These are phyloP conservation scores for Agriopis marginaria DNA, from an alignment of 2,888 invertebrate species.

Conservation along the genomic window DNA sequence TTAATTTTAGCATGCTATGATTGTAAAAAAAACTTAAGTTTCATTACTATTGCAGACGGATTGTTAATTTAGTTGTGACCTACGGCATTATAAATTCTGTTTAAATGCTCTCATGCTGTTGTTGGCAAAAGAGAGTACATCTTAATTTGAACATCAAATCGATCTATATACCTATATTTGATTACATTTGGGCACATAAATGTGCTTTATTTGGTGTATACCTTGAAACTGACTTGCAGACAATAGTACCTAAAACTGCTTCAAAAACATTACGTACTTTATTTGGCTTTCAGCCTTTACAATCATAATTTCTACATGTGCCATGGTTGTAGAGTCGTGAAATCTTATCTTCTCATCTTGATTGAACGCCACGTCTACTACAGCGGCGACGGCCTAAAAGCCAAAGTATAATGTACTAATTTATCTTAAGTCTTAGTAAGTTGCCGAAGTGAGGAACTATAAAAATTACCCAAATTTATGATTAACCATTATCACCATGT, in stretches of 20 bases:
- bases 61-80: slow-evolving; percentile 41
- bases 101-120: neutral
- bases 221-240: neutral
- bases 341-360: neutral
- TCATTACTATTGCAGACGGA: slow-evolving; percentile 38
- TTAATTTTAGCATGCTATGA: slow-evolving; percentile 13
- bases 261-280: neutral
- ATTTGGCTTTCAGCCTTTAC: no score
- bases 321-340: neutral
- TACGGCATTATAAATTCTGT: slow-evolving; percentile 10
- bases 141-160: neutral
- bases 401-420: neutral
- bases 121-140: slow-evolving; percentile 1
- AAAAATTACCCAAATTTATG: neutral
- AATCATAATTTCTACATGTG: neutral
- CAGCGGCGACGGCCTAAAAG: no score
- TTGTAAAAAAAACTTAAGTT: slow-evolving; percentile 31
- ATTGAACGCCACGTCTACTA: neutral
- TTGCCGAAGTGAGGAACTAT: neutral
- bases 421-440: neutral
- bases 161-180: neutral
- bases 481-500: neutral
- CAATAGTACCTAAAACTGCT: neutral
- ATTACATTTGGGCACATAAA: neutral
- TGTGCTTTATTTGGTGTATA: slow-evolving; percentile 3